Evolutionary conservation across 2,888 invertebrate genomes (phyloP), one percentile per base, ranked within the genome.

Genomic region (Platycheirus albimanus): DNA sequence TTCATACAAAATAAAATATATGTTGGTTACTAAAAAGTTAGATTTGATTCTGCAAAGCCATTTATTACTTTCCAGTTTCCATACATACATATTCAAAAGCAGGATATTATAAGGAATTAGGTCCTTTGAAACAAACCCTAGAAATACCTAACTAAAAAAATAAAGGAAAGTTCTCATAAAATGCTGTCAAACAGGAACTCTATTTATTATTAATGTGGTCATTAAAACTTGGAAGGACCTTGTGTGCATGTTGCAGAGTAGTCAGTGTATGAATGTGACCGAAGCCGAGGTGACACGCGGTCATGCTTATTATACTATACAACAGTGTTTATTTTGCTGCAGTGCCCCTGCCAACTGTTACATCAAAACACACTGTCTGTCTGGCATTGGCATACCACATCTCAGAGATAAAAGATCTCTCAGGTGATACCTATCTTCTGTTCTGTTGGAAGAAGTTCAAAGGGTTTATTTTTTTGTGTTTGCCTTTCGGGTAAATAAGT

Each of bases 141-240:
- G n/a, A n/a, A n/a, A n/a, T n/a, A n/a, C n/a, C n/a, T n/a, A 8
- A 56, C 1, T 1, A 58, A 10, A 67, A 33, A 15, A 17, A 51
- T 11, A 19, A 38, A 28, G 5, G 8, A 30, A 19, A 30, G 41
- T 56, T 49, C 63, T 47, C 63, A 30, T 36, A 52, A 43, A 30
- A 43, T 10, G 30, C 15, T 45, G 45, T 45, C n/a, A 61, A 61
- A 67, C 45, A 61, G 77, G 52, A 77, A 77, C 33, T 38, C 58
- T 47, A 77, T 77, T 77, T 77, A 81, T 81, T 77, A 81, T 81
- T 81, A 70, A 81, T 81, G 64, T 43, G 58, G 66, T 71, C 81
- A 77, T 81, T 81, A 81, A 81, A 41, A 81, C 38, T 41, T 71
- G 54, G 77, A 81, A 81, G 81, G 77, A 66, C 70, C 77, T 80